Evolutionary conservation across 2,888 invertebrate genomes (phyloP).

Genomic region (Petrolisthes manimaculis): DNA sequence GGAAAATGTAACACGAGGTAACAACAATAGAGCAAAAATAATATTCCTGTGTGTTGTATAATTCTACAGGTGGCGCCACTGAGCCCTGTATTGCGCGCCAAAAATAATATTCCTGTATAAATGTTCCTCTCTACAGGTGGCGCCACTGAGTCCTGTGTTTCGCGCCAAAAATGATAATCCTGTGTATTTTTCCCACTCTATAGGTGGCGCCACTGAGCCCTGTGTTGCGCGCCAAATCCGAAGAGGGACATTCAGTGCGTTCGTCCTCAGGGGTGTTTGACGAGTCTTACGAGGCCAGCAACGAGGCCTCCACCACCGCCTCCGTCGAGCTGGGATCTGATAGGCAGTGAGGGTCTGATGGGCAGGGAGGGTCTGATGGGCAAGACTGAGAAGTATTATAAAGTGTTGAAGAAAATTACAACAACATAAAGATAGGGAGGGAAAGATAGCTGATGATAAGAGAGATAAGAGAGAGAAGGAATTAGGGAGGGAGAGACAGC

Average conservation of each 20-base stretch:
- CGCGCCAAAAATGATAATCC: neutral
- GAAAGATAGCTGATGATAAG: slow-evolving; percentile 19
- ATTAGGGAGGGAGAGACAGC: neutral
- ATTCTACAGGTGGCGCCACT: neutral
- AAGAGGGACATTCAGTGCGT: slow-evolving; percentile 8
- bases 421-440: neutral
- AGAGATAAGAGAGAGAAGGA: too few relatives aligned
- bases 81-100: slow-evolving; percentile 12
- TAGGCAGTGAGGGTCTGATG: neutral
- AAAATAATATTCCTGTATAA: neutral
- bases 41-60: neutral
- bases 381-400: neutral
- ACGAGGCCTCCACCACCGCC: slow-evolving; percentile 55
- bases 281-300: slow-evolving; percentile 50
- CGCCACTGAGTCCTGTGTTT: slow-evolving; percentile 4
- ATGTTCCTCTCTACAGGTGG: slow-evolving; percentile 3
- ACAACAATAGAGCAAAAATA: too few relatives aligned
- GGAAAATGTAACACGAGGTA: too few relatives aligned
- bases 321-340: slow-evolving; percentile 49
- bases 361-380: neutral
- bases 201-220: slow-evolving; percentile 17
- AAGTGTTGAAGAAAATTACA: neutral
- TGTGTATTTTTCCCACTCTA: neutral
- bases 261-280: slow-evolving; percentile 48
- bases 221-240: slow-evolving; percentile 8